phyloP scores from a whole-genome alignment of 2,888 invertebrate genomes.

The Tipula helvola region DNA sequence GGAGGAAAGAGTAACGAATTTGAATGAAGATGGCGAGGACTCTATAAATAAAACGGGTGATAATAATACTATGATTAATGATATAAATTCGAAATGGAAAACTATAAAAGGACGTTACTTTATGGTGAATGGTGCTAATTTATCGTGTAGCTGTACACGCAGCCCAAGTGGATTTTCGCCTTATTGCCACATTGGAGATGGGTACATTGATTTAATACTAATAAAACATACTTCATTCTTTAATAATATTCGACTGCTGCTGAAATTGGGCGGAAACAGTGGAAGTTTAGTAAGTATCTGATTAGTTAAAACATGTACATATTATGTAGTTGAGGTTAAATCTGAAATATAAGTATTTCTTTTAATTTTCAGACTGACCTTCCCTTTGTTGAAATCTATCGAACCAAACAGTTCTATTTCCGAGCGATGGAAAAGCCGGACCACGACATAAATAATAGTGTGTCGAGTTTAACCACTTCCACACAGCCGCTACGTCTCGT shows the following conservation, averaged over 20 bases:
- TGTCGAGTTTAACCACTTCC: conserved; percentile 21
- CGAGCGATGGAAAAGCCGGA: conserved; percentile 36
- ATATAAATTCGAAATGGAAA: conserved; percentile 34
- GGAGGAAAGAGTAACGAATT: conserved; percentile 13
- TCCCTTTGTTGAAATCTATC: conserved; percentile 61
- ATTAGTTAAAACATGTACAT: not conserved
- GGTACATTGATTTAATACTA: conserved; percentile 62
- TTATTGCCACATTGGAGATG: conserved; percentile 66
- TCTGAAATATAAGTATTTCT: not conserved
- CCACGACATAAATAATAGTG: not conserved
- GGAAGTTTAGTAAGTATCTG: conserved; percentile 9
- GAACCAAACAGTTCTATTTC: conserved; percentile 58
- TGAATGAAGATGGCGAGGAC: conserved; percentile 10
- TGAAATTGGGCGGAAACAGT: conserved; percentile 21
- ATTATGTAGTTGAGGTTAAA: not conserved
- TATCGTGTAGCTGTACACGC: conserved; percentile 61
- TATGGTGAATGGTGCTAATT: conserved; percentile 64
- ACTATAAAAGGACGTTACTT: conserved; percentile 58
- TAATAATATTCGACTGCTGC: conserved; percentile 55
- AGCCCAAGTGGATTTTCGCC: conserved; percentile 68
- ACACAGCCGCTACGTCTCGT: conserved; percentile 14
- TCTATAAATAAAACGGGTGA: not conserved
- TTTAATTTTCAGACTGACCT: conserved; percentile 38
- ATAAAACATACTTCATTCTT: conserved; percentile 58
- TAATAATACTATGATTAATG: conserved; percentile 11